Evolutionary conservation across 2,797 vertebrate genomes (phyloP), one percentile per base, ranked within the genome.

Genomic region (Cercopithecus neglectus): DNA sequence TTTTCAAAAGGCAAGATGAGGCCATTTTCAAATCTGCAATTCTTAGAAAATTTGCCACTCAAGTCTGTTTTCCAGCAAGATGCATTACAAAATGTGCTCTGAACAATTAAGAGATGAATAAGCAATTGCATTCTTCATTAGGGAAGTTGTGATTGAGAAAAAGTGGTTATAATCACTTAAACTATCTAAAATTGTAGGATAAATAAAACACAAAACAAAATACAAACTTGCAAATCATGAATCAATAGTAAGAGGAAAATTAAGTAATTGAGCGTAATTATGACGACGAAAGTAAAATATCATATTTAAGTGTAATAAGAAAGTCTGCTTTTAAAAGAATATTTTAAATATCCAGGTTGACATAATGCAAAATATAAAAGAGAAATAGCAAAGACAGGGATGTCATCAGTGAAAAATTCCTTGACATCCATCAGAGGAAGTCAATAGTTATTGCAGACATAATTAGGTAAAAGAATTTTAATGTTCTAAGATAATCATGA

Each of bases 401-500:
- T 57, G 44, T 95, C 67, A 39, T 76, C 53, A 30, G 70, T 30
- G n/a, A 26, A 46, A 76, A 92, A 57, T 83, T 78, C 59, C 61
- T 80, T 96, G 81, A 92, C 24, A 53, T 67, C n/a, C 36, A 26
- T 72, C 74, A 85, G 79, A 97, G 59, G 67, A 95, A 96, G 78
- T 90, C 84, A 72, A 2, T 55, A 70, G 39, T 93, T 88, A 79
- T 30, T 79, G 59, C 75, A 96, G 96, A 61, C 85, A 92, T 94
- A 91, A 94, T 89, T 94, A 92, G 78, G 78, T 88, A 85, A 94
- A 97, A 95, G 78, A 97, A 95, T 82, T 90, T 96, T 96, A 89
- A 97, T 94, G 91, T 72, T 89, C 92, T 92, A 92, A 86, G 67
- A 96, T 86, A 88, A 95, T 95, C 81, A 75, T 44, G 26, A 59